A percentile compares a stretch with the other conserved stretches of the same genome.
Conservation (phyloP, 30 jellyfish, hydroid and myxozoan species). For the Aurelia sp. region DNA sequence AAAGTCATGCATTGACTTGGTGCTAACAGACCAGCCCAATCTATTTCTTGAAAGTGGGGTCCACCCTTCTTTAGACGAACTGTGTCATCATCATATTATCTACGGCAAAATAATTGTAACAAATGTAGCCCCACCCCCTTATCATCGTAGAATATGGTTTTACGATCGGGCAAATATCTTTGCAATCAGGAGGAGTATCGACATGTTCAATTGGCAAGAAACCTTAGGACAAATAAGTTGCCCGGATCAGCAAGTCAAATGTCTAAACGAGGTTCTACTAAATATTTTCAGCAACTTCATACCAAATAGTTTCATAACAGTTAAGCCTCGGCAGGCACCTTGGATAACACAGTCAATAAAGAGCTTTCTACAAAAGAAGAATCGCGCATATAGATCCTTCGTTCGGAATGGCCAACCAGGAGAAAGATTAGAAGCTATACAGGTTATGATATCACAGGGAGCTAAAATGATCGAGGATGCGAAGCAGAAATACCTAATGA, state of each 20-base stretch:
- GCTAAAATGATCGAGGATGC: background rate
- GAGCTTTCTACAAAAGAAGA: background rate
- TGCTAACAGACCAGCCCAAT: slow-evolving; percentile 49
- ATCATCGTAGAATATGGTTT: slow-evolving; percentile 17
- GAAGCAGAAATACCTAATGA: background rate
- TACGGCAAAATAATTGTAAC: slow-evolving; percentile 16
- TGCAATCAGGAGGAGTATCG: slow-evolving; percentile 16
- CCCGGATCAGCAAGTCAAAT: slow-evolving; percentile 24
- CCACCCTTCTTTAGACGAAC: slow-evolving; percentile 45
- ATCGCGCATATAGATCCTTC: no score
- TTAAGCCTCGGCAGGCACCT: slow-evolving; percentile 56
- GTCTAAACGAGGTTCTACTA: background rate
- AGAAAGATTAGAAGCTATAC: no score
- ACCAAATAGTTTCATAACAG: slow-evolving; percentile 6
- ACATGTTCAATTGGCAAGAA: slow-evolving; percentile 10
- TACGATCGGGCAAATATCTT: slow-evolving; percentile 22
- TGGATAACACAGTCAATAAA: slow-evolving; percentile 36
- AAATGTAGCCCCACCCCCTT: slow-evolving; percentile 19
- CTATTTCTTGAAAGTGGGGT: slow-evolving; percentile 46
- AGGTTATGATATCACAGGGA: no score
- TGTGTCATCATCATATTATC: slow-evolving; percentile 58
- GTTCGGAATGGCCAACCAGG: no score
- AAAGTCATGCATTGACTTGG: slow-evolving; percentile 40
- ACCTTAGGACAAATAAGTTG: slow-evolving; percentile 5
- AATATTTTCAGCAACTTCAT: slow-evolving; percentile 11